These are phyloP conservation scores for Crocuta crocuta DNA, from an alignment of 2,113 vertebrate species.

Conservation along the genomic window DNA sequence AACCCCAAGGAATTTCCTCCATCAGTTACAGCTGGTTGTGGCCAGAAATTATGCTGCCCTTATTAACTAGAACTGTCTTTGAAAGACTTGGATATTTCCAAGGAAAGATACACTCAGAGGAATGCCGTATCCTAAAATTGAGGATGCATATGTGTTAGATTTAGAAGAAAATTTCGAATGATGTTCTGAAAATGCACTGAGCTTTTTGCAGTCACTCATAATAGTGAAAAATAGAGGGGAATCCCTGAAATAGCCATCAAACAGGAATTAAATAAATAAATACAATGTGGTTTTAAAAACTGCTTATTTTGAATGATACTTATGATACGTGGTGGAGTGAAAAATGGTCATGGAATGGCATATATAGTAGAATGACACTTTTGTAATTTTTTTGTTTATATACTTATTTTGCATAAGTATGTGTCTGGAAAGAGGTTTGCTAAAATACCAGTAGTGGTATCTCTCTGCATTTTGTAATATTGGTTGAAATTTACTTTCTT, in stretches of 20 bases:
- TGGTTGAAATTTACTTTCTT: background rate
- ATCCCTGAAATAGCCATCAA: background rate
- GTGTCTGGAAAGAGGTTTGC: background rate
- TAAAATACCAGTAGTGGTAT: background rate
- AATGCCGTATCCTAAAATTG: background rate
- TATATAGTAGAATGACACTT: background rate
- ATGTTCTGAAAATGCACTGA: background rate
- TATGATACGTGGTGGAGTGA: background rate
- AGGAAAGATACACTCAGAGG: background rate
- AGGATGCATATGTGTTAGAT: background rate
- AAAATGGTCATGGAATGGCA: background rate
- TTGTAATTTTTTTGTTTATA: constrained; percentile 1
- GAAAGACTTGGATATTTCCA: background rate
- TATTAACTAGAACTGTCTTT: background rate
- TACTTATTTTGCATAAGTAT: background rate
- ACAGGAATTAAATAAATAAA: background rate
- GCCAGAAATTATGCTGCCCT: background rate
- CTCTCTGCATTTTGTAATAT: background rate
- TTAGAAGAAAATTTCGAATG: background rate
- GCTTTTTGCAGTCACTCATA: background rate
- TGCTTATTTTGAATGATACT: background rate
- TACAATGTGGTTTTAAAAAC: background rate
- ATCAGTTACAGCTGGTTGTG: background rate
- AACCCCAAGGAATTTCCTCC: background rate
- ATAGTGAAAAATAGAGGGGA: background rate